Evolutionary conservation across 35 echinoderm and acorn worm species (phyloP).

Genomic region (Ophiothrix spiculata): DNA sequence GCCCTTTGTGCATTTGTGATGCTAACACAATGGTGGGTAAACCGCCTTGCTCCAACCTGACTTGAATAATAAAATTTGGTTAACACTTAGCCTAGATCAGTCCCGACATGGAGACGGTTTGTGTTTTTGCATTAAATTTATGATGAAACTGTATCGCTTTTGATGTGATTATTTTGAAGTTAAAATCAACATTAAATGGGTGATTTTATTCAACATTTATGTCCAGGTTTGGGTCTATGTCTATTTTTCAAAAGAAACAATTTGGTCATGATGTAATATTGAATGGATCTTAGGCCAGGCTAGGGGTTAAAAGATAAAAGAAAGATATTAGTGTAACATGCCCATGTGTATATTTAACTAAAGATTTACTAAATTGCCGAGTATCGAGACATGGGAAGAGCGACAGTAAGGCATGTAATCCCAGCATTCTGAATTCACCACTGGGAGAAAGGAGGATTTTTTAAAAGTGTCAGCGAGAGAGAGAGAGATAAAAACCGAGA

Average conservation of each 20-base stretch:
- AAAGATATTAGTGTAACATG: not conserved
- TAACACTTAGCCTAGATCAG: constrained; percentile 7
- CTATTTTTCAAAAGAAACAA: too few relatives aligned
- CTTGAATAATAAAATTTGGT: not conserved
- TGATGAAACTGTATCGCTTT: too few relatives aligned
- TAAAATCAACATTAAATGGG: too few relatives aligned
- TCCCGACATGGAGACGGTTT: too few relatives aligned
- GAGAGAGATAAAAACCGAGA: not conserved
- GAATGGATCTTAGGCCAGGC: not conserved
- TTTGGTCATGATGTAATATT: too few relatives aligned
- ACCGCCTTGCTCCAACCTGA: not conserved
- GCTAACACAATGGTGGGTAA: not conserved
- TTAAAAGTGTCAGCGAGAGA: too few relatives aligned
- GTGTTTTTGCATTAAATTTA: too few relatives aligned
- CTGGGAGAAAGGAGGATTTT: too few relatives aligned
- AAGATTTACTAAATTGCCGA: not conserved
- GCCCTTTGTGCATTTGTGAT: constrained; percentile 11
- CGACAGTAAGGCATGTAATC: not conserved
- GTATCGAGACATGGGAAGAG: not conserved
- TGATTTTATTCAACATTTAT: too few relatives aligned
- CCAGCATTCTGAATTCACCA: too few relatives aligned
- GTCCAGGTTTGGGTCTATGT: too few relatives aligned
- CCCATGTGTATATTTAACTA: not conserved
- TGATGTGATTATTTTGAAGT: too few relatives aligned
- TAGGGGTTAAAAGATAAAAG: not conserved